These are phyloP conservation scores for Podotricha telesiphe DNA, from an alignment of 2,888 invertebrate genomes.

Conservation along the genomic window DNA sequence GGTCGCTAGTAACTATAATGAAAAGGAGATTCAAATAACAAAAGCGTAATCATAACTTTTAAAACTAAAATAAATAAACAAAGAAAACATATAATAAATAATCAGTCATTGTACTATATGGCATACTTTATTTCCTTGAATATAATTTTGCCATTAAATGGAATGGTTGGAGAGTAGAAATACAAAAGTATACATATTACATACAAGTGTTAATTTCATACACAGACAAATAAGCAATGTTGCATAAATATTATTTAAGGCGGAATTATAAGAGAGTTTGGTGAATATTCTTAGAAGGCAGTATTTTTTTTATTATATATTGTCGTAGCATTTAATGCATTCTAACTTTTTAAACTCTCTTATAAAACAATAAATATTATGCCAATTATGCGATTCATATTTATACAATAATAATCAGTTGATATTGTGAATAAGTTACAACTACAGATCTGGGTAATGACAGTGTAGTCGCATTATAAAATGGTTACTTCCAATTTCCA, in stretches of 20 bases:
- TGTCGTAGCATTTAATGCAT: slow-evolving; percentile 5
- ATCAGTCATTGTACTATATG: slow-evolving; percentile 30
- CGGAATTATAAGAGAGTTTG: slow-evolving; percentile 20
- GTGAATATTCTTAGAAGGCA: slow-evolving; percentile 1
- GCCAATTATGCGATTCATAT: background rate
- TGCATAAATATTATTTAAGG: slow-evolving; percentile 20
- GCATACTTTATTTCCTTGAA: slow-evolving; percentile 39
- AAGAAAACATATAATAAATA: slow-evolving; percentile 1
- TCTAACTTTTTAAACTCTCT: slow-evolving; percentile 12
- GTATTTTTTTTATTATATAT: background rate
- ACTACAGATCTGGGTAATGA: slow-evolving; percentile 5
- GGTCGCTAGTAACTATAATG: too few species aligned
- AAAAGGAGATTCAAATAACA: too few species aligned
- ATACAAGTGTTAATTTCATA: slow-evolving; percentile 22
- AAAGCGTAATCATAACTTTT: too few species aligned
- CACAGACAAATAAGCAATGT: slow-evolving; percentile 1
- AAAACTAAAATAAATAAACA: too few species aligned
- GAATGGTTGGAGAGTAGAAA: slow-evolving; percentile 34
- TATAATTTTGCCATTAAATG: slow-evolving; percentile 32
- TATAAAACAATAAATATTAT: slow-evolving; percentile 3
- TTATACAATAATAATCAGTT: background rate
- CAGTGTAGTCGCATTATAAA: background rate
- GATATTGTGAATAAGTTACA: slow-evolving; percentile 6
- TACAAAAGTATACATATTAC: slow-evolving; percentile 29
- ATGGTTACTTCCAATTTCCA: background rate